phyloP scores from a whole-genome alignment of 2,797 vertebrate genomes.

The Sebastes kiyomatsui region DNA sequence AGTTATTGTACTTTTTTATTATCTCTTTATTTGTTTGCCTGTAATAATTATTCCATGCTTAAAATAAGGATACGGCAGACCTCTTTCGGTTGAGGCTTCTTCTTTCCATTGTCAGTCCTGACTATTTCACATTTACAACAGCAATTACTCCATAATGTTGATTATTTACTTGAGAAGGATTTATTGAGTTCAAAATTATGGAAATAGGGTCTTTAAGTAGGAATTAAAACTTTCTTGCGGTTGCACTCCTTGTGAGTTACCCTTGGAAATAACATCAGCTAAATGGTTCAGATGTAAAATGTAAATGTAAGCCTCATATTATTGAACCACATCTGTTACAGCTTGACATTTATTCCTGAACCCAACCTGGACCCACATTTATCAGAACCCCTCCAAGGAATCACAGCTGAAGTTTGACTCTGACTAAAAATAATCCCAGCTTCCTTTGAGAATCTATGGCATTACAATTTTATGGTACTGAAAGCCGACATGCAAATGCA shows the following conservation, averaged over 20 bases:
- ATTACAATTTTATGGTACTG: not conserved
- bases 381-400: constrained; percentile 17
- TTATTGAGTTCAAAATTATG: constrained; percentile 22
- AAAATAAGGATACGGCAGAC: not conserved
- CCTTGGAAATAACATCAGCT: constrained; percentile 8
- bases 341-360: constrained; percentile 32
- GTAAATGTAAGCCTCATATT: not conserved
- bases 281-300: constrained; percentile 7
- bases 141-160: not conserved
- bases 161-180: not conserved
- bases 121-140: not conserved
- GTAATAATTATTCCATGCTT: not conserved
- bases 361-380: constrained; percentile 11
- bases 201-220: not conserved
- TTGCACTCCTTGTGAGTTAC: constrained; percentile 3
- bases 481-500: not conserved
- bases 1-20: not conserved
- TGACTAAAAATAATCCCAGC: not conserved
- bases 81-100: not conserved
- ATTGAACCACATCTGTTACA: constrained; percentile 1
- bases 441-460: not conserved
- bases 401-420: not conserved
- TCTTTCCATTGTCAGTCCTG: not conserved
- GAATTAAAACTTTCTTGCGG: not conserved
- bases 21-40: not conserved